These are phyloP conservation scores for Morpho achilles DNA, from an alignment of 2,888 invertebrate species.

Conservation along the genomic window DNA sequence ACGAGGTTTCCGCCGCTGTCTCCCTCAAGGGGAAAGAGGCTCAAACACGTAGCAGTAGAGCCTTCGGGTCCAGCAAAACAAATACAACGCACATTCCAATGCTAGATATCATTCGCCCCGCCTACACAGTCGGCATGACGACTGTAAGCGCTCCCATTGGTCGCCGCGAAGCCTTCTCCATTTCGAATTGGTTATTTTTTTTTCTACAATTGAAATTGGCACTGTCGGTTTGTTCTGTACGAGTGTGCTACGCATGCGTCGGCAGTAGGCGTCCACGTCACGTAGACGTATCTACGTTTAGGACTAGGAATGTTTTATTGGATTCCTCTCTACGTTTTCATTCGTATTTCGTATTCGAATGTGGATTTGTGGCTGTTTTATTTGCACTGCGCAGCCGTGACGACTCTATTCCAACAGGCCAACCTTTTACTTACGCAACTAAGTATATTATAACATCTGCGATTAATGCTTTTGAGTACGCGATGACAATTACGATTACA, in stretches of 20 bases:
- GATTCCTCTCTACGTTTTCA: conserved; percentile 66
- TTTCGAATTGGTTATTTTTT: conserved; percentile 77
- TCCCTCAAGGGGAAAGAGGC: conserved; percentile 74
- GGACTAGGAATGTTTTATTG: conserved; percentile 74
- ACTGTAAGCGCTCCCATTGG: conserved; percentile 74
- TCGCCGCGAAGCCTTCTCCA: conserved; percentile 74
- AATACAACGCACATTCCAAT: conserved; percentile 79
- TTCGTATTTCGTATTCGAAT: conserved; percentile 68
- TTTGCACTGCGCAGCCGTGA: conserved; percentile 62
- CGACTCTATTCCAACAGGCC: conserved; percentile 1
- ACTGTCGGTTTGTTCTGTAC: conserved; percentile 72
- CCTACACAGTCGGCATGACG: conserved; percentile 79
- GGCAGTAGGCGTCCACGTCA: conserved; percentile 65
- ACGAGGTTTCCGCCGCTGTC: conserved; percentile 65
- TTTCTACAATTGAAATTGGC: conserved; percentile 77
- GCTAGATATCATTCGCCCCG: conserved; percentile 79
- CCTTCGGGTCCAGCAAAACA: conserved; percentile 75
- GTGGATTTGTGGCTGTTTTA: conserved; percentile 57
- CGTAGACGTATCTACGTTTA: conserved; percentile 74
- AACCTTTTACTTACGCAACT: no score
- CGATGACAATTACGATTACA: no score
- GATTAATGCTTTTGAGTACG: no score
- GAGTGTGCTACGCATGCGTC: conserved; percentile 65
- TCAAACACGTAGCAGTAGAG: conserved; percentile 75
- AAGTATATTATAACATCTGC: no score